Base-by-base conservation (phyloP, 1,140 invertebrate species). In the Drosophila nigromelanica region DNA sequence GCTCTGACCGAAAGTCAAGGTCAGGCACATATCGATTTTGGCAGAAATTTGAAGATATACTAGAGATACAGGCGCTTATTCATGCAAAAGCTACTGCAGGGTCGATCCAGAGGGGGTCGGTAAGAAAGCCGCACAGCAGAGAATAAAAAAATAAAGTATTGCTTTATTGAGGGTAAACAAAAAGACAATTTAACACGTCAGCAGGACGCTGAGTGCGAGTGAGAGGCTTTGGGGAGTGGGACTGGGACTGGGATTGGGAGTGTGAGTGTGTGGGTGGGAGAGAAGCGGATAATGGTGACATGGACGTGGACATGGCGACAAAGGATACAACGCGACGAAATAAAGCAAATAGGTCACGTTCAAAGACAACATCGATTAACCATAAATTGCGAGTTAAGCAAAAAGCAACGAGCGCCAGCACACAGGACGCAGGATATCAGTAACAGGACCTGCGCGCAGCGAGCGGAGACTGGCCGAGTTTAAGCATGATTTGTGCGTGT, bases 341-440 rank as follows among this genome's bases (percentile, higher is more conserved):
- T 90, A 83, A 90, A 90, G 87, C 87, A 90, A 90, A 90, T 90
- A 83, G 87, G 87, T 90, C 87, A 90, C 87, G 87, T 90, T 90
- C 82, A 90, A 87, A 80, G 82, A 90, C 87, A 90, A 87, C 87
- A 90, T 90, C 87, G 87, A 90, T 90, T 90, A 89, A 90, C 87
- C 87, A 90, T 90, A 90, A 90, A 90, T 90, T 90, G 87, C 87
- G 82, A 90, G 87, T 90, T 90, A 87, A 90, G 87, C 87, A 90
- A 86, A 90, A 87, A 89, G 78, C 75, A 78, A 80, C 81, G 76
- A 78, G 61, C 67, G 73, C 45, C 66, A 40, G 30, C 30, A 47
- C 45, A 33, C 71, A 56, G 27, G 43, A 50, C 18, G 30, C 61
- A 66, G 76, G 83, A 82, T 76, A 68, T 21, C 42, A 69, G 47